Base-by-base conservation (phyloP, 1,140 invertebrate species). In the Eufriesea mexicana region DNA sequence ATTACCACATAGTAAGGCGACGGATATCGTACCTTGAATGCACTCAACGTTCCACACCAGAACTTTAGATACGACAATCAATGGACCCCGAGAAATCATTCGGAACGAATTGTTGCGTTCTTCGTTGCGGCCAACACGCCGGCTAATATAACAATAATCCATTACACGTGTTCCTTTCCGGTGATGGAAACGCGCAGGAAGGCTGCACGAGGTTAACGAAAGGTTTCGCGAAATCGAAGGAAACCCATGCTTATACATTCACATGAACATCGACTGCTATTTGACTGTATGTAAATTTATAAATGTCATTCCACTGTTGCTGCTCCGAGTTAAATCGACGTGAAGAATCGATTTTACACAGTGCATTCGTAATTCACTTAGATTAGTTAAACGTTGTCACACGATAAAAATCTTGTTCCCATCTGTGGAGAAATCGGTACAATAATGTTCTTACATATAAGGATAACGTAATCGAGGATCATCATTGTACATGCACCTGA, bases 51-150 rank as follows among this genome's bases (percentile, higher is more conserved):
- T 73, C 25, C 25, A 68, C 35, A 45, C 28, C 64, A 49, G 5
- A 66, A 85, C 66, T 80, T 86, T 54, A 75, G 62, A 85, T 59
- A 64, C 57, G 76, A 80, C 72, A 85, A 77, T 86, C 72, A 85
- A 80, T 54, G 42, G 18, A 82, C 55, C 72, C 28, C 42, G 20
- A 71, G 49, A 47, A 23, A 73, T 74, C 20, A 35, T 75, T 62
- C 35, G 10, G 23, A 76, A 62, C 54, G n/a, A 80, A 23, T 70
- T 10, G 51, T 75, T 68, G 42, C 35, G 25, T 57, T 70, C n/a
- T 42, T 79, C 51, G 49, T 79, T 47, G 77, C 20, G 54, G 23
- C 20, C 5, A 51, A 5, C 25, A 20, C 5, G 20, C 14, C 10
- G n/a, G 23, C 9, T n/a, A 20, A 1, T 2, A 71, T 10, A 18